These are phyloP conservation scores for Physocephala rufipes DNA, from an alignment of 2,888 invertebrate genomes.

Conservation along the genomic window DNA sequence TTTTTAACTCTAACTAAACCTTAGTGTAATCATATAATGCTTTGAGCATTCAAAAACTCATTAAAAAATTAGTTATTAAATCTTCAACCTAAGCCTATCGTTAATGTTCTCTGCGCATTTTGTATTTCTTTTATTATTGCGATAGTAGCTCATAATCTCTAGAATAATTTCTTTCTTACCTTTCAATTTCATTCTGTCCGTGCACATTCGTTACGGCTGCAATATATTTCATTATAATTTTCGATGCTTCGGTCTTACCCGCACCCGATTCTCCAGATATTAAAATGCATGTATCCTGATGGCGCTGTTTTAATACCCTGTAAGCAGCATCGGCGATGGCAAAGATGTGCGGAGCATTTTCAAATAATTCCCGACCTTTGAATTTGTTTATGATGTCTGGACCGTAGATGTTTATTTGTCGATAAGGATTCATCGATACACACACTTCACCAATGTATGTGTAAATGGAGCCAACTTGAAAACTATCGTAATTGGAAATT, in stretches of 20 bases:
- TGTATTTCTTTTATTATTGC: no score
- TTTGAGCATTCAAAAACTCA: no score
- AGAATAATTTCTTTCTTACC: constrained; percentile 68
- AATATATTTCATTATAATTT: constrained; percentile 98
- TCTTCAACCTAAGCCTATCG: no score
- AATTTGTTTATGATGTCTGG: constrained; percentile 87
- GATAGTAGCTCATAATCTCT: background rate
- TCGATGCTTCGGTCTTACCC: constrained; percentile 98
- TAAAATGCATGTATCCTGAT: constrained; percentile 95
- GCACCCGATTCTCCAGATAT: constrained; percentile 98
- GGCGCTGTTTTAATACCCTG: constrained; percentile 88
- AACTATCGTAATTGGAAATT: constrained; percentile 69
- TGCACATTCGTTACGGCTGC: constrained; percentile 95
- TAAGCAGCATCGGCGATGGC: constrained; percentile 98
- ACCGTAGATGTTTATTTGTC: constrained; percentile 91
- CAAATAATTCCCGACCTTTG: constrained; percentile 93
- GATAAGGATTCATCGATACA: constrained; percentile 97
- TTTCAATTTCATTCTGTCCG: constrained; percentile 94
- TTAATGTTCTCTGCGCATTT: no score
- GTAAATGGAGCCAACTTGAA: constrained; percentile 90
- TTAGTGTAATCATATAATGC: no score
- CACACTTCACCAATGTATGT: constrained; percentile 99
- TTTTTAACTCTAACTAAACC: no score
- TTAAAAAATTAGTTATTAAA: no score
- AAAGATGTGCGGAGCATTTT: constrained; percentile 95